Evolutionary conservation across 1,140 invertebrate species (phyloP), one percentile per base, ranked within the genome.

Genomic region (Tetramorium parvispinum): DNA sequence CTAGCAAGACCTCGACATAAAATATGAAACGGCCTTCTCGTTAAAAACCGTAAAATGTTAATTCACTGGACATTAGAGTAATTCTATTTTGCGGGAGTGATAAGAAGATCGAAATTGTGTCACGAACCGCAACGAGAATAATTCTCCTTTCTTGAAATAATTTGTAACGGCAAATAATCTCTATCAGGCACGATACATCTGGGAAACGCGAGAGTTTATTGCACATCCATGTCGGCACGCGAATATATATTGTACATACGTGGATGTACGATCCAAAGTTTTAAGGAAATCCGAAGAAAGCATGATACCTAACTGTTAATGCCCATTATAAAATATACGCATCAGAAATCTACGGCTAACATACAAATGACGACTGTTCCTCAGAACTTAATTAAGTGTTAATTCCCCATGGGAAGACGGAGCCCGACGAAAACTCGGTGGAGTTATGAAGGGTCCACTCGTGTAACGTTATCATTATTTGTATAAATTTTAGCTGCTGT

Each of bases 341-440:
- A 63, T 87, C 78, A 57, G 53, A 27, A 73, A 57, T 59, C 27
- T 71, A 66, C n/a, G 88, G 55, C 66, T 83, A 85, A 89, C 75
- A 88, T 88, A 59, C 59, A 86, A 88, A 89, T 83, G 76, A 82
- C 87, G 76, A 82, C 87, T 89, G 37, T 89, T 89, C 61, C 65
- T 86, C 65, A 65, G 53, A 83, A 87, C 88, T 87, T 82, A 85
- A 76, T 87, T 82, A 83, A 76, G 88, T 63, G 90, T 82, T 85
- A 91, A 91, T 91, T 91, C 32, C 63, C 78, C 59, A 87, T 86
- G 78, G 85, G 79, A 75, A 49, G 71, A 57, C 68, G 21, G 40
- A 4, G 53, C 32, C 8, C 6, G 83, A 37, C 53, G 21, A 24
- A 27, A 85, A 51, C 40, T 43, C 40, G 40, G 10, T 10, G 8